Evolutionary conservation across 1,140 invertebrate species (phyloP).

Genomic region (Thrips palmi): DNA sequence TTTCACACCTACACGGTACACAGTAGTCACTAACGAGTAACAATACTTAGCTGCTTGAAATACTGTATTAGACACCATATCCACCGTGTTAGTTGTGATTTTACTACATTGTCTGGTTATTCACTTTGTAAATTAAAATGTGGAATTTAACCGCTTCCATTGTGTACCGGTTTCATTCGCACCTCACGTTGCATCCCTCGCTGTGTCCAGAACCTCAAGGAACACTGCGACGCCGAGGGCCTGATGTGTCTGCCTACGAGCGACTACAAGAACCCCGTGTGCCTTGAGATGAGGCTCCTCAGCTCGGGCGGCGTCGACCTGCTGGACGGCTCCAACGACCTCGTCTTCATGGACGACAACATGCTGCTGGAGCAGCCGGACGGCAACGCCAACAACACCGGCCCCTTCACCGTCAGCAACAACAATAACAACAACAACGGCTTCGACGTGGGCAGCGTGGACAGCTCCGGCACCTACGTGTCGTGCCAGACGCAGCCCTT

Average conservation of each 20-base stretch:
- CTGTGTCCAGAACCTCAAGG: conserved; percentile 79
- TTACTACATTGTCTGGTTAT: too few species aligned
- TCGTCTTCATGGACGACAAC: conserved; percentile 10
- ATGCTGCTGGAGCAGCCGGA: conserved; percentile 1
- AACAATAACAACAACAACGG: conserved; percentile 29
- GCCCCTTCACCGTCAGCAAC: conserved; percentile 8
- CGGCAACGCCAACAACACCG: conserved; percentile 2
- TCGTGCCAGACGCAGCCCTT: conserved; percentile 91
- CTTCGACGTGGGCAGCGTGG: conserved; percentile 49
- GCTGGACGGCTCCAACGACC: conserved; percentile 20
- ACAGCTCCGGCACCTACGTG: conserved; percentile 82
- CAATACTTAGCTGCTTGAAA: too few species aligned
- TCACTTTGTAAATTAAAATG: too few species aligned
- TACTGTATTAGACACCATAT: too few species aligned
- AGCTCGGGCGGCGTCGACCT: conserved; percentile 27
- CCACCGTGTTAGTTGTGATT: too few species aligned
- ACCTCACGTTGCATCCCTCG: too few species aligned
- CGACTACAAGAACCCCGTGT: conserved; percentile 56
- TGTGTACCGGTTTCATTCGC: too few species aligned
- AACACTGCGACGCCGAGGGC: conserved; percentile 70
- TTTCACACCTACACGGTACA: too few species aligned
- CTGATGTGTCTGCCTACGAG: conserved; percentile 65
- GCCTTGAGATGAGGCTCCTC: conserved; percentile 56
- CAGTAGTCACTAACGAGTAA: too few species aligned
- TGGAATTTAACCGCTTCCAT: too few species aligned